Conservation (phyloP, 2,888 invertebrate species). For the Uloborus plumipes region DNA sequence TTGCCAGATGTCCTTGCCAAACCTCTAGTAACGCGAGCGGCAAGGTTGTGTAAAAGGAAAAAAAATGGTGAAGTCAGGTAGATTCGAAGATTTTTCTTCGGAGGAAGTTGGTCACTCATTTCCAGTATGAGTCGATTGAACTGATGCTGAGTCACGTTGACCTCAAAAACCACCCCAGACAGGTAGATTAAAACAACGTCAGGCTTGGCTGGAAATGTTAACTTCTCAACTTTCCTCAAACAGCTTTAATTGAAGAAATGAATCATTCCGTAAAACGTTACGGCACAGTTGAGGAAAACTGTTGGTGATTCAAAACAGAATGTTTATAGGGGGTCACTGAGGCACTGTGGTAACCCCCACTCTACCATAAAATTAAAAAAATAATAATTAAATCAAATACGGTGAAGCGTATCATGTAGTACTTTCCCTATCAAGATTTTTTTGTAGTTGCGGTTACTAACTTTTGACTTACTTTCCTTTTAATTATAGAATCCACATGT, state of each 20-base stretch:
- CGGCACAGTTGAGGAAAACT: too few relatives aligned
- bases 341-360: background rate
- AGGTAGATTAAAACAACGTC: conserved; percentile 50
- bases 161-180: conserved; percentile 54
- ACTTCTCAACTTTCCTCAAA: too few relatives aligned
- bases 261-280: too few relatives aligned
- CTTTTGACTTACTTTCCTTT: too few relatives aligned
- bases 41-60: conserved; percentile 47
- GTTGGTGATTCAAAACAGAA: background rate
- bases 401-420: background rate
- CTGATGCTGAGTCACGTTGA: conserved; percentile 53
- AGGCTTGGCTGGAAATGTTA: conserved; percentile 29
- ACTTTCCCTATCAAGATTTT: background rate
- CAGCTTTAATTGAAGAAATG: too few relatives aligned
- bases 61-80: conserved; percentile 1
- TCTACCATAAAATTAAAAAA: background rate
- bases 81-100: background rate
- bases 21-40: conserved; percentile 50
- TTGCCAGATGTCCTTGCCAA: conserved; percentile 62
- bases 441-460: background rate
- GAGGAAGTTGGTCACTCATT: conserved; percentile 14
- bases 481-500: too few relatives aligned
- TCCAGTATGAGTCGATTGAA: conserved; percentile 25
- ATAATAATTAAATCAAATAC: too few relatives aligned
- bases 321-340: background rate